These are phyloP conservation scores for Andrena minutula DNA, from an alignment of 2,888 invertebrate species.

Conservation along the genomic window DNA sequence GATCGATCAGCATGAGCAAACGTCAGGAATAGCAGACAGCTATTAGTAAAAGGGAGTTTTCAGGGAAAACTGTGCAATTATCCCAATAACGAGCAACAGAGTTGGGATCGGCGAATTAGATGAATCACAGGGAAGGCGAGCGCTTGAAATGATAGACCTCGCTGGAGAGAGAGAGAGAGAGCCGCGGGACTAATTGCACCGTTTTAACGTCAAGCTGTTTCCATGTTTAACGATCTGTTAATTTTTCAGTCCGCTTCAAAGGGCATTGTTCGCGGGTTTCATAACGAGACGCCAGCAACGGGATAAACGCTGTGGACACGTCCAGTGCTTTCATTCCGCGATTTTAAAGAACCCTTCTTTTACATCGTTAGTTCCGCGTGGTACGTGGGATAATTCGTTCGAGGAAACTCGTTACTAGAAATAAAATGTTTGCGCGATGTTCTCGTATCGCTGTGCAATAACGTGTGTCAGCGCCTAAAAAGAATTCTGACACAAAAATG, in stretches of 20 bases:
- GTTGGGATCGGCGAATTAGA: constrained; percentile 40
- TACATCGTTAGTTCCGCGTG: constrained; percentile 5
- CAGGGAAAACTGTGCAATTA: constrained; percentile 36
- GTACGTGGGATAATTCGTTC: constrained; percentile 9
- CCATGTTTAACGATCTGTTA: constrained; percentile 54
- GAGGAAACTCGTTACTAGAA: neutral
- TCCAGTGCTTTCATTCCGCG: constrained; percentile 10
- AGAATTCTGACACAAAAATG: neutral
- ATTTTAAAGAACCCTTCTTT: constrained; percentile 18
- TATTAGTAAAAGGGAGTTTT: constrained; percentile 21
- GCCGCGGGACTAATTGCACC: constrained; percentile 52
- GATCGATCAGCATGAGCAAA: neutral
- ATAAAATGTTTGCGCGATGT: constrained; percentile 6
- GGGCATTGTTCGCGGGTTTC: constrained; percentile 18
- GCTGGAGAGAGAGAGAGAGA: constrained; percentile 18
- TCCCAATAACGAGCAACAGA: constrained; percentile 11
- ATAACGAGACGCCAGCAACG: neutral
- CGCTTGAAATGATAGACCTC: constrained; percentile 41
- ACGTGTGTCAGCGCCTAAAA: too few species aligned
- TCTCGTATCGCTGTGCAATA: neutral
- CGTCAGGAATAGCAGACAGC: neutral
- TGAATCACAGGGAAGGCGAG: constrained; percentile 47
- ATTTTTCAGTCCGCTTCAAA: constrained; percentile 18
- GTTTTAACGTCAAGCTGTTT: constrained; percentile 52
- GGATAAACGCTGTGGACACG: neutral